Evolutionary conservation across 2,797 vertebrate species (phyloP).

Genomic region (Tokudaia tokunoshimensis): DNA sequence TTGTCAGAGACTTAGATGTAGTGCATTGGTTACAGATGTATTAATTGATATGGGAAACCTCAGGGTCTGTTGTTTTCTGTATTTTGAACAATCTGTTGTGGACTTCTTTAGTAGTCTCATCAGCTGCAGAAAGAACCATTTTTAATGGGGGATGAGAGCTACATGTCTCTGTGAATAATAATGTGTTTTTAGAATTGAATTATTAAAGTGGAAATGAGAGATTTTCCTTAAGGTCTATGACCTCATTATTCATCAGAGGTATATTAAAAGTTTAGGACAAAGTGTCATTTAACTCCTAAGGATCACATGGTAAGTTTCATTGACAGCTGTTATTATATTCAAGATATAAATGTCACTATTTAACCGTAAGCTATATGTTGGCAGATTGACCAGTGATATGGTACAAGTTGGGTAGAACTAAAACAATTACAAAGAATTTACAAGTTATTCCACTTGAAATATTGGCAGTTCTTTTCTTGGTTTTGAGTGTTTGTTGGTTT

Average conservation of each 20-base stretch:
- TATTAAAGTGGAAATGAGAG: not conserved
- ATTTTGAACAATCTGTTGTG: not conserved
- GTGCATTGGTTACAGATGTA: not conserved
- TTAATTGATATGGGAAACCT: not conserved
- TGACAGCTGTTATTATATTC: not conserved
- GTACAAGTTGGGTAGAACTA: not conserved
- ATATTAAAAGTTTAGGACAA: not conserved
- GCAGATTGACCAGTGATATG: not conserved
- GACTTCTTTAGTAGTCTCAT: not conserved
- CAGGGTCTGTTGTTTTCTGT: not conserved
- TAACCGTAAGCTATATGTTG: not conserved
- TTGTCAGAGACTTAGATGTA: not conserved
- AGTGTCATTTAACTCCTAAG: not conserved
- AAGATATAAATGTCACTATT: not conserved
- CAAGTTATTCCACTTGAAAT: not conserved
- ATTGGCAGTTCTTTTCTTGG: not conserved
- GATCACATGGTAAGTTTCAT: not conserved
- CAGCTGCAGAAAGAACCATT: not conserved
- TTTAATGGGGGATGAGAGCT: not conserved
- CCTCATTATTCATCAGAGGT: not conserved
- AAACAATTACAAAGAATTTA: not conserved
- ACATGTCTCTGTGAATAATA: not conserved
- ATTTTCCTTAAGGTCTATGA: not conserved
- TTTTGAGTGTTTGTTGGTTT: not conserved
- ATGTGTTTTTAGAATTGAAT: not conserved